phyloP scores from a whole-genome alignment of 1,140 invertebrate species.

The Caenorhabditis latens region DNA sequence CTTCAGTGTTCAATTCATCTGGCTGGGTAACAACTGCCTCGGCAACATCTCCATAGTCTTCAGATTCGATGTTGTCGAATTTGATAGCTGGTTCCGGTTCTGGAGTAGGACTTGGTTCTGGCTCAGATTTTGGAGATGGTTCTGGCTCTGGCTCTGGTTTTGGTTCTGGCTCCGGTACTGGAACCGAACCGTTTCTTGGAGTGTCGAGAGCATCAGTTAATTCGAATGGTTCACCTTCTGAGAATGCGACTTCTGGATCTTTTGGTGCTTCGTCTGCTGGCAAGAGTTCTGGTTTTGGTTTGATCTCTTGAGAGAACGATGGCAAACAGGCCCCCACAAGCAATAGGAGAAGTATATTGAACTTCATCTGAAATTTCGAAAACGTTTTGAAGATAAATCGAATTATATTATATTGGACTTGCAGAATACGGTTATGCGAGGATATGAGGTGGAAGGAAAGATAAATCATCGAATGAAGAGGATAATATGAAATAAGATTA shows the following conservation, averaged over 20 bases:
- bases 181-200: neutral
- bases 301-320: conserved; percentile 17
- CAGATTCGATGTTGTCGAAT: conserved; percentile 60
- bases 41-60: conserved; percentile 63
- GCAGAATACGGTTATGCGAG: neutral
- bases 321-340: conserved; percentile 43
- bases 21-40: conserved; percentile 38
- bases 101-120: conserved; percentile 57
- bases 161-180: conserved; percentile 54
- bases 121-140: conserved; percentile 59
- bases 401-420: neutral
- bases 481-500: conserved; percentile 49
- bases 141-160: conserved; percentile 58
- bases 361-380: conserved; percentile 16
- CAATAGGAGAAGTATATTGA: conserved; percentile 50
- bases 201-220: conserved; percentile 21
- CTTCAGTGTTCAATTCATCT: conserved; percentile 58
- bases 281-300: conserved; percentile 24
- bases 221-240: conserved; percentile 47
- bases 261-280: conserved; percentile 31
- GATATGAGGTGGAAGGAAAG: neutral
- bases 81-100: conserved; percentile 67
- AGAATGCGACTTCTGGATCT: conserved; percentile 48
- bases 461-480: conserved; percentile 41
- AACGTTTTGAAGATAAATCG: neutral